A percentile compares a stretch with the other conserved stretches of the same genome.
Evolutionary conservation across 2,888 invertebrate species (phyloP).

Genomic region (Cantharis rustica): DNA sequence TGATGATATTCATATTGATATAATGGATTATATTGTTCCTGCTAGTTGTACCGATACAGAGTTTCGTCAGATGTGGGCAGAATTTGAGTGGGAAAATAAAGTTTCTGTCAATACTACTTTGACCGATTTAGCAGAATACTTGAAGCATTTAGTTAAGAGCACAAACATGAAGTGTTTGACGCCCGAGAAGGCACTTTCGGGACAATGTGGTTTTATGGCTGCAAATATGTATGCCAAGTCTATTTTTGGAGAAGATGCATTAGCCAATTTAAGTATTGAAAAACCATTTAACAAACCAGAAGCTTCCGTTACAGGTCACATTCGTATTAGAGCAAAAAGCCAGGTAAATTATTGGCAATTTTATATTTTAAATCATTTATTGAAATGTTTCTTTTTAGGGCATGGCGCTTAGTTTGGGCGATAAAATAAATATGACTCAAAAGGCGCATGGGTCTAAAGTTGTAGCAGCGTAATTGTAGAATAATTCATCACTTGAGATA

Average conservation of each 20-base stretch:
- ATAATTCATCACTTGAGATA: not conserved
- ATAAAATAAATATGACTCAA: constrained; percentile 95
- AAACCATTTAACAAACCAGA: constrained; percentile 85
- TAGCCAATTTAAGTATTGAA: constrained; percentile 98
- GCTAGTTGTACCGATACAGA: constrained; percentile 93
- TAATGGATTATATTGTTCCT: constrained; percentile 99
- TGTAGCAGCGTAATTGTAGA: constrained; percentile 46
- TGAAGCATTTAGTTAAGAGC: constrained; percentile 87
- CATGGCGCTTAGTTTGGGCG: constrained; percentile 98
- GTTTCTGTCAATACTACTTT: constrained; percentile 77
- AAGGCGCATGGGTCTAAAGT: constrained; percentile 64
- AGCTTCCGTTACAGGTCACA: constrained; percentile 93
- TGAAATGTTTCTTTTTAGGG: constrained; percentile 66
- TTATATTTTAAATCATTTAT: not conserved
- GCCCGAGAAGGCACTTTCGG: constrained; percentile 94
- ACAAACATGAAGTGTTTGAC: constrained; percentile 99
- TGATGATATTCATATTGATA: constrained; percentile 99
- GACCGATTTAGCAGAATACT: constrained; percentile 89
- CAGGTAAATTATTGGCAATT: constrained; percentile 66
- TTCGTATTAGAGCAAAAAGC: constrained; percentile 97
- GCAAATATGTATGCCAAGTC: constrained; percentile 99
- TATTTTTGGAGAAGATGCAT: constrained; percentile 97
- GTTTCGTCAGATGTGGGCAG: constrained; percentile 99
- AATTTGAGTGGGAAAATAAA: constrained; percentile 99
- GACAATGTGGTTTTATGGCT: constrained; percentile 99